Evolutionary conservation across 2,113 vertebrate species (phyloP).

Genomic region (Saccopteryx leptura): DNA sequence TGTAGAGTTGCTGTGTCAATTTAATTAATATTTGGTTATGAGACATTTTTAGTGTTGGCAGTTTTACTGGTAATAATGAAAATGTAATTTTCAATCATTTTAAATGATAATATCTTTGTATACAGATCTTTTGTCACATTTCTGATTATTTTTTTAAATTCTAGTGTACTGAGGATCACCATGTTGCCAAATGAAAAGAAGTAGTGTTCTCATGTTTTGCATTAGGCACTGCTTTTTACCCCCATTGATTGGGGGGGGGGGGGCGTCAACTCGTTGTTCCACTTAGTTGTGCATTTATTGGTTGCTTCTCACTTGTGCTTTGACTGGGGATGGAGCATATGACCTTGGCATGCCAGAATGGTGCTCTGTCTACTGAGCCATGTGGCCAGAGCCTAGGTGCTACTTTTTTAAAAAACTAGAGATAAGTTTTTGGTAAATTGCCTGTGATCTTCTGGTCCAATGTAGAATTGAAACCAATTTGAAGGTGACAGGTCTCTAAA

Average conservation of each 20-base stretch:
- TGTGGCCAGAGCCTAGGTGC: background rate
- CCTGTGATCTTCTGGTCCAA: background rate
- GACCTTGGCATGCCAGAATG: too few species aligned
- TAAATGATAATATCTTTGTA: constrained; percentile 4
- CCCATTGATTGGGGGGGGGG: too few species aligned
- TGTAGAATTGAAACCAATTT: constrained; percentile 10
- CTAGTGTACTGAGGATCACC: background rate
- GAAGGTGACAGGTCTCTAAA: background rate
- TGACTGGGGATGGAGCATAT: too few species aligned
- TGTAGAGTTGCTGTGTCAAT: background rate
- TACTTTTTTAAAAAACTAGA: constrained; percentile 42
- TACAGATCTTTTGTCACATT: constrained; percentile 22
- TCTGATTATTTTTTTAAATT: constrained; percentile 36
- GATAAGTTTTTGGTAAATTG: background rate
- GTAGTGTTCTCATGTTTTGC: constrained; percentile 5
- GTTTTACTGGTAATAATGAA: constrained; percentile 42
- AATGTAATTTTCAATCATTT: constrained; percentile 29
- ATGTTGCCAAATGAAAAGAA: constrained; percentile 21
- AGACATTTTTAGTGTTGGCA: background rate
- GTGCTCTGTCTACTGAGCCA: too few species aligned
- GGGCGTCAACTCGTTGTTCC: too few species aligned
- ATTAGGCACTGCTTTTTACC: constrained; percentile 15
- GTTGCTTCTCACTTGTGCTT: too few species aligned
- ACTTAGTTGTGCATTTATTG: too few species aligned
- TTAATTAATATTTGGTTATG: background rate